Base-by-base conservation (phyloP, 2,888 invertebrate genomes). In the Nephrocerus scutellatus region DNA sequence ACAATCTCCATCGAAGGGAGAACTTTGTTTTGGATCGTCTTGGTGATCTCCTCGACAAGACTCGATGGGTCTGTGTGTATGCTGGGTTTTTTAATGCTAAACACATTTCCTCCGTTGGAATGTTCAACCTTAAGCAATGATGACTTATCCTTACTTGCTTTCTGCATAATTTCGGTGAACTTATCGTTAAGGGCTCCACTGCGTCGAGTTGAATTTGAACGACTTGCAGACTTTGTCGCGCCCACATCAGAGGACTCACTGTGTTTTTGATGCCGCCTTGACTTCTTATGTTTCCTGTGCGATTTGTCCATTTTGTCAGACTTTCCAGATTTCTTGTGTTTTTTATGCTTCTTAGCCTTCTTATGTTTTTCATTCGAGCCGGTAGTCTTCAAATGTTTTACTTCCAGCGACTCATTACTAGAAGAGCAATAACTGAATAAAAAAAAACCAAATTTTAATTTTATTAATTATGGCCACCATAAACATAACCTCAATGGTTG, bases 261-360 rank as follows among this genome's bases (percentile, higher is more conserved):
- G 19, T 63, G 66, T 54, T 76, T 72, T 55, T 57, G 63, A 40
- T 64, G 65, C 56, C 76, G 72, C 57, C 75, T 72, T 54, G 78
- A 64, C 63, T 79, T 73, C 66, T 80, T 73, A 56, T 74, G 77
- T 58, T 80, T 82, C 53, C 77, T 68, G 21, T 73, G 73, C n/a
- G 67, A 60, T 40, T 74, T 75, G 6, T 75, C 74, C 6, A 54
- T 52, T 43, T 75, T 76, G 15, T 73, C 74, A 3, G 60, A 53
- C 48, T 76, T 77, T 53, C 73, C 72, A 37, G 73, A 71, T 51
- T 77, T 75, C 57, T 80, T 82, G 51, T 78, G 79, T 64, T 84
- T 85, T 60, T 81, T 82, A 53, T 79, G 73, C 49, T 76, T 77
- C 51, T 75, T 76, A 24, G 59, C 62, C 47, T 74, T 76, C 53